Conservation (phyloP, 2,113 vertebrate species). For the Salvelinus alpinus region DNA sequence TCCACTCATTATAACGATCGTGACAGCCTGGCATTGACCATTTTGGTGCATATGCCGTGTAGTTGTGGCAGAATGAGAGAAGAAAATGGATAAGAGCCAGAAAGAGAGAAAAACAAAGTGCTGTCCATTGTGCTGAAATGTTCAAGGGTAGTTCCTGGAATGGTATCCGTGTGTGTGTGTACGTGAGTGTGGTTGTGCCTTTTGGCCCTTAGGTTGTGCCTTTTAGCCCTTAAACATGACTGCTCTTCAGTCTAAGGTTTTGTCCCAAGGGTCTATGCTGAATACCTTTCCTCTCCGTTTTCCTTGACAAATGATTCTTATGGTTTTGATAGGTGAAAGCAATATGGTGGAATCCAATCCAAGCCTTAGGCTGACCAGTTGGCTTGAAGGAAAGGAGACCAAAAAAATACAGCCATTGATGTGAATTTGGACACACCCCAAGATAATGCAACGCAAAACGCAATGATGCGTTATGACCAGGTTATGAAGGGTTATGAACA, state of each 20-base stretch:
- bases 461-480: neutral
- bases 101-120: neutral
- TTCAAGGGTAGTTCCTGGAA: neutral
- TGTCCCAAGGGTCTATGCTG: neutral
- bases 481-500: neutral
- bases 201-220: neutral
- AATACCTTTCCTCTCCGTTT: neutral
- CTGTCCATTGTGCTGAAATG: neutral
- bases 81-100: neutral
- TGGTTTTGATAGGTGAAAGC: neutral
- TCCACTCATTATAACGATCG: too few relatives aligned
- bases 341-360: neutral
- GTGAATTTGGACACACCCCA: neutral
- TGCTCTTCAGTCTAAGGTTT: neutral
- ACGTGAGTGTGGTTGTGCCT: neutral
- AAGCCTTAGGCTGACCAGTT: neutral
- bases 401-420: neutral
- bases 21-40: too few relatives aligned
- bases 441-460: neutral
- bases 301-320: neutral
- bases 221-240: constrained; percentile 9
- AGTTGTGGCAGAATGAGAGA: neutral
- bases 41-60: too few relatives aligned
- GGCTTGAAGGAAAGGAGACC: neutral
- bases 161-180: neutral